These are phyloP conservation scores for Nomada hirtipes DNA, from an alignment of 2,888 invertebrate genomes.

Conservation along the genomic window DNA sequence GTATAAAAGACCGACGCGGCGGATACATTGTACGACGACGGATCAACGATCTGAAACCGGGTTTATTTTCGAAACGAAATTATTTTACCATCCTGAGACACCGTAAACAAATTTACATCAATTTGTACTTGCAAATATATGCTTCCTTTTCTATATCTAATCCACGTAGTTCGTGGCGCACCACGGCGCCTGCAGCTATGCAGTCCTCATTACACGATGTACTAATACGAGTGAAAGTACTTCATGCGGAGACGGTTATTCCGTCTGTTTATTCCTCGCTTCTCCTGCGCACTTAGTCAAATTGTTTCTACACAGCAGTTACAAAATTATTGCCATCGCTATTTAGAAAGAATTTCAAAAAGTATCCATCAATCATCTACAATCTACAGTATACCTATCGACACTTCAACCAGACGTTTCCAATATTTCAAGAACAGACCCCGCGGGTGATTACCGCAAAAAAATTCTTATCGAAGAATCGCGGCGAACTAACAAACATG, in stretches of 20 bases:
- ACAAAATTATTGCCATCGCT: no score
- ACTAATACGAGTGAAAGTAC: conserved; percentile 31
- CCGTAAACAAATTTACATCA: conserved; percentile 37
- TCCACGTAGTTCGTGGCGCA: conserved; percentile 4
- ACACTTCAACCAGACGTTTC: no score
- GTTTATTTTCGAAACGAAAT: background rate
- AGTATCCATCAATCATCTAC: no score
- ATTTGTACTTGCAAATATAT: conserved; percentile 12
- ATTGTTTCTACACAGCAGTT: background rate
- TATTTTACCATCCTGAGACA: background rate
- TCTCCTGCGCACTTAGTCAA: background rate
- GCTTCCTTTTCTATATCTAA: conserved; percentile 26
- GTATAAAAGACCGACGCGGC: background rate
- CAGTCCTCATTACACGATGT: conserved; percentile 28
- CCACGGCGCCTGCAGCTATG: conserved; percentile 15
- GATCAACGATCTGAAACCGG: background rate
- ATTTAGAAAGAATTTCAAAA: no score
- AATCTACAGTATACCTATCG: no score
- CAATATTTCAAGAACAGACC: background rate
- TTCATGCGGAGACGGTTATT: conserved; percentile 23
- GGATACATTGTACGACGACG: no score
- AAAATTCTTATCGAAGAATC: background rate
- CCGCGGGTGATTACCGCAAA: background rate
- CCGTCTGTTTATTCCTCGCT: background rate
- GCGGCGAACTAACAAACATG: background rate